These are phyloP conservation scores for Globodera ellingtonae DNA, from an alignment of 1,140 invertebrate species.

Conservation along the genomic window DNA sequence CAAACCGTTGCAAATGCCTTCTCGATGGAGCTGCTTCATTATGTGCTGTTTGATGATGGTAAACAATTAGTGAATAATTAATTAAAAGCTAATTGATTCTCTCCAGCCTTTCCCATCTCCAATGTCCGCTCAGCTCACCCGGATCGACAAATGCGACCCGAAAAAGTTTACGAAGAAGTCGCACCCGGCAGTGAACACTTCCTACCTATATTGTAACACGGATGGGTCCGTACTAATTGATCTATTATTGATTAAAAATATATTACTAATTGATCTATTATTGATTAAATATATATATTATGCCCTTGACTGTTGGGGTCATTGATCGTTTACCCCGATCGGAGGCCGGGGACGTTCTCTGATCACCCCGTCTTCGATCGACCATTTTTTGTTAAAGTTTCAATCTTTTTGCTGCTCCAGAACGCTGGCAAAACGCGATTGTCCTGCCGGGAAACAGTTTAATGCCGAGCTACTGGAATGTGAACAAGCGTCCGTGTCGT, in stretches of 20 bases:
- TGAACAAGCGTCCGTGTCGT: slow-evolving; percentile 28
- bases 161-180: slow-evolving; percentile 34
- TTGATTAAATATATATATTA: no score
- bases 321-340: no score
- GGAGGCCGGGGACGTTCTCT: neutral
- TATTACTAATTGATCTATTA: no score
- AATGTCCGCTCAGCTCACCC: slow-evolving; percentile 22
- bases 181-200: slow-evolving; percentile 34
- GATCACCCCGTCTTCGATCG: no score
- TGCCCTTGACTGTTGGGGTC: no score
- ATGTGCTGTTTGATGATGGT: neutral
- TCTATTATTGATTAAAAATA: no score
- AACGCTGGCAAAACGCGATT: slow-evolving; percentile 38
- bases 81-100: neutral
- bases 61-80: neutral
- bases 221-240: slow-evolving; percentile 37
- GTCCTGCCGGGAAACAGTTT: slow-evolving; percentile 56
- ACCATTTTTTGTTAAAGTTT: no score
- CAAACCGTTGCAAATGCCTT: neutral
- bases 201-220: slow-evolving; percentile 48
- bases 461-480: slow-evolving; percentile 55
- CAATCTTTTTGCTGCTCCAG: neutral
- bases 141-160: slow-evolving; percentile 31
- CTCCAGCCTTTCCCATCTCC: neutral
- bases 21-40: neutral